Base-by-base conservation (phyloP, 2,797 vertebrate species). In the Tadarida brasiliensis region DNA sequence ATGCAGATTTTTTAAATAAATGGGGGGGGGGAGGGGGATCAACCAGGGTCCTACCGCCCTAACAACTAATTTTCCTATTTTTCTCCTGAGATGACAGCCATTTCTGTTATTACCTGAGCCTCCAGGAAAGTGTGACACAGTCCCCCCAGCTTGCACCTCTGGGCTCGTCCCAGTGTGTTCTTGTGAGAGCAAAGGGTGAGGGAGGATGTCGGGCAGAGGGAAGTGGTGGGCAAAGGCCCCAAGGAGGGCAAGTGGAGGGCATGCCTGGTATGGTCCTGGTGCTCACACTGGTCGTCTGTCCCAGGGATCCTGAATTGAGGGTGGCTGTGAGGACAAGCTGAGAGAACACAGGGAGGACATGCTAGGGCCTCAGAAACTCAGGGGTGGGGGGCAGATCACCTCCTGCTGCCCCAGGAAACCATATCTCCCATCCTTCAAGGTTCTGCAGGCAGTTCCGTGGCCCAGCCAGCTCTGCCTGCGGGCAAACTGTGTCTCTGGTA, bases 81-180 rank as follows among this genome's bases (percentile, higher is more conserved):
- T 44, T 68, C 51, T 70, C 22, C 44, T 0, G 0, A 87, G 11
- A 44, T 0, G 24, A 78, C 14, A 71, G 68, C 63, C 54, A 30
- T 47, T 49, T 54, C 82, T 76, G 77, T 28, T 7, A 17, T 4
- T 12, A 71, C 3, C 22, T 7, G 17, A 49, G 7, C 7, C 86
- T 54, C 28, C 28, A 39, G 68, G 91, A 81, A 54, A 1, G 2
- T 8, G 54, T 1, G 0, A 0, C 11, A 20, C 10, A 1, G 3
- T 11, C 12, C 28, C 35, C 11, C 4, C 0, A 35, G 73, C 44
- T 19, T 39, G 12, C 0, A 2, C 26, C 49, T 11, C 12, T 1
- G 35, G 54, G 14, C 74, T 63, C 1, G 3, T 30, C 80, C 68
- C 61, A 2, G 57, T 1, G 22, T 61, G n/a, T 44, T 61, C 59